Evolutionary conservation across 1,140 invertebrate species (phyloP).

Genomic region (Littorina saxatilis): DNA sequence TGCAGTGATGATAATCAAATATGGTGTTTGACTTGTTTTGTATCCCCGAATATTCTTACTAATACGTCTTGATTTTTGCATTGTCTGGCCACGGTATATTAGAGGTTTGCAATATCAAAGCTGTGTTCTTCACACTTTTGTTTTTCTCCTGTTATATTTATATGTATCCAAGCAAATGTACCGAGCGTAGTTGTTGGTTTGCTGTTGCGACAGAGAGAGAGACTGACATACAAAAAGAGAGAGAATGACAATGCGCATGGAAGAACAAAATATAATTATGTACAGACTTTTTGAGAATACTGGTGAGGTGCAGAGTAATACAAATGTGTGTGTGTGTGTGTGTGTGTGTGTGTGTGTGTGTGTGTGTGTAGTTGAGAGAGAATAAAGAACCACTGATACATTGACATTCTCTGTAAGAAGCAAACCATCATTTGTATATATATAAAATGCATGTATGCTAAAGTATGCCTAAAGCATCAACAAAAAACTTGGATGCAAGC

Average conservation of each 20-base stretch:
- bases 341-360: neutral
- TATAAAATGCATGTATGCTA: neutral
- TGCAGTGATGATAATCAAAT: no score
- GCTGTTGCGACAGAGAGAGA: no score
- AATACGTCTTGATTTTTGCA: neutral
- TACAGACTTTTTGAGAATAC: no score
- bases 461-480: neutral
- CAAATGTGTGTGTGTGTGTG: neutral
- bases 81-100: neutral
- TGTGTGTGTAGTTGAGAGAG: neutral
- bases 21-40: neutral
- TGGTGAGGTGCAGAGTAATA: no score
- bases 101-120: slow-evolving; percentile 31
- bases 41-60: slow-evolving; percentile 30
- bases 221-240: no score
- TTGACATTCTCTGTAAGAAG: neutral
- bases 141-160: no score
- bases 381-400: neutral
- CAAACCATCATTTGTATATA: slow-evolving; percentile 9
- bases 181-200: no score
- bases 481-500: neutral
- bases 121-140: slow-evolving; percentile 26
- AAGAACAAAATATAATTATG: no score
- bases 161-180: no score
- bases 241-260: no score